Conservation (phyloP, 2,113 vertebrate genomes). For the Pseudopodoces humilis region DNA sequence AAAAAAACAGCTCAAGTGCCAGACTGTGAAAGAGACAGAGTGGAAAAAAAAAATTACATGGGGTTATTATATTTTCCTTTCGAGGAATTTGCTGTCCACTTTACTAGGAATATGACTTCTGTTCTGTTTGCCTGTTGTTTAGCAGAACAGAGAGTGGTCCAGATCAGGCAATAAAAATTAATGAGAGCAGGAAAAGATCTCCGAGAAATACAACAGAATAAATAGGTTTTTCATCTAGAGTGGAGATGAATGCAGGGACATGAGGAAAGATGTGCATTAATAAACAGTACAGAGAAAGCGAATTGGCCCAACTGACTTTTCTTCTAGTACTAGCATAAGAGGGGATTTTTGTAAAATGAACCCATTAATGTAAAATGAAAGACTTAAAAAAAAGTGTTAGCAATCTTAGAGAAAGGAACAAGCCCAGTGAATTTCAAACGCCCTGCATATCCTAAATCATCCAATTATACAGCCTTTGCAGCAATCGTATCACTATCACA, state of each 20-base stretch:
- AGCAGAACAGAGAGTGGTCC: slow-evolving; percentile 2
- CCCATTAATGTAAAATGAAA: neutral
- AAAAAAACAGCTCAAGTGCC: neutral
- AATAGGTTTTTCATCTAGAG: neutral
- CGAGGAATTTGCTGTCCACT: neutral
- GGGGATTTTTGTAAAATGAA: slow-evolving; percentile 21
- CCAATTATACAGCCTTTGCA: neutral
- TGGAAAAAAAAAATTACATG: neutral
- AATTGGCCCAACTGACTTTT: neutral
- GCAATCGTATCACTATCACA: neutral
- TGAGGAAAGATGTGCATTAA: neutral
- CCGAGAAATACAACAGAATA: neutral
- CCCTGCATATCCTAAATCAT: neutral
- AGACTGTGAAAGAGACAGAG: neutral
- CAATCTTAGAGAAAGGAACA: neutral
- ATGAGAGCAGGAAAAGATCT: neutral
- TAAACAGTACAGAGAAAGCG: neutral
- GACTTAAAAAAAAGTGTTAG: neutral
- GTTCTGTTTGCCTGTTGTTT: neutral
- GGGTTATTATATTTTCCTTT: slow-evolving; percentile 2
- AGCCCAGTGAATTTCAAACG: neutral
- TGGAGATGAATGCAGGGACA: neutral
- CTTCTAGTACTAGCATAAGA: neutral
- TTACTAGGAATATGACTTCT: neutral
- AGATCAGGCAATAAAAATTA: slow-evolving; percentile 11